phyloP scores from a whole-genome alignment of 2,113 vertebrate genomes.

The Speoplatyrhinus poulsoni region DNA sequence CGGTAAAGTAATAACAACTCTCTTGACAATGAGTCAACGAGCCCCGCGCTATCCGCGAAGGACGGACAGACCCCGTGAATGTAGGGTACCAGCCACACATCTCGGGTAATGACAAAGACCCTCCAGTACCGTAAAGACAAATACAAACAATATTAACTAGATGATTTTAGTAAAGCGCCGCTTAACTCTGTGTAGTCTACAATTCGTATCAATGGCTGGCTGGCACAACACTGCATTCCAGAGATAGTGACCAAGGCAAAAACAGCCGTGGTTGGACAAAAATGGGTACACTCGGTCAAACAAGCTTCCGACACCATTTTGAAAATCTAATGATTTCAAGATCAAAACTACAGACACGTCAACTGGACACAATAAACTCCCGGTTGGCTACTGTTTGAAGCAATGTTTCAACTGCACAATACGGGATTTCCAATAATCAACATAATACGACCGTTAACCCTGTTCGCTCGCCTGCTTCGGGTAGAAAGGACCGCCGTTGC shows the following conservation, averaged over 20 bases:
- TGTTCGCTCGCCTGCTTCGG: slow-evolving; percentile 25
- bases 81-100: too few species aligned
- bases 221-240: slow-evolving; percentile 56
- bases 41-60: too few species aligned
- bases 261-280: slow-evolving; percentile 67
- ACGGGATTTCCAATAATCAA: slow-evolving; percentile 42
- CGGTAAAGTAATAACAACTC: too few species aligned
- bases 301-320: slow-evolving; percentile 77
- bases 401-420: slow-evolving; percentile 15
- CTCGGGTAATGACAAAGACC: too few species aligned
- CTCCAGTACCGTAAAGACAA: too few species aligned
- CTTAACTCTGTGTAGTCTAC: too few species aligned
- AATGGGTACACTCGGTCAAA: slow-evolving; percentile 69
- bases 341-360: slow-evolving; percentile 62
- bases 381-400: slow-evolving; percentile 41
- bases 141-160: too few species aligned
- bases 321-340: slow-evolving; percentile 67
- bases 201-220: slow-evolving; percentile 25
- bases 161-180: too few species aligned
- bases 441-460: slow-evolving; percentile 49
- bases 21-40: too few species aligned
- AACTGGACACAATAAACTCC: slow-evolving; percentile 67
- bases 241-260: slow-evolving; percentile 53
- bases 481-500: slow-evolving; percentile 32
- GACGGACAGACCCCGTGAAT: too few species aligned